phyloP scores from a whole-genome alignment of 2,888 invertebrate species.

The Drosophila parthenogenetica region DNA sequence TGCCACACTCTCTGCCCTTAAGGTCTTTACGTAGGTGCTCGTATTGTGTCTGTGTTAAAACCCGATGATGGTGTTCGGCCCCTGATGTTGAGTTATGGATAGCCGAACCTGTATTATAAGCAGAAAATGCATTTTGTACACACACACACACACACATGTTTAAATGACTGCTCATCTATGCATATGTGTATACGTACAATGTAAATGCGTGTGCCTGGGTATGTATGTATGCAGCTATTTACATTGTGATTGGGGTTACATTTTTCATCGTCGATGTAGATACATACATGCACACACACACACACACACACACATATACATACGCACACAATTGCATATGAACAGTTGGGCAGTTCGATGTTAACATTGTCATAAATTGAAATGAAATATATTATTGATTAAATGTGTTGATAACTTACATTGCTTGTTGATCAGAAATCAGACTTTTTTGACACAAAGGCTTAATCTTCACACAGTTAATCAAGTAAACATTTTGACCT shows the following conservation, averaged over 20 bases:
- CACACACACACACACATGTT: slow-evolving; percentile 11
- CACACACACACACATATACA: background rate
- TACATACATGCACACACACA: background rate
- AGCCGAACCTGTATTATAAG: slow-evolving; percentile 55
- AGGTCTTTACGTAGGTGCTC: slow-evolving; percentile 20
- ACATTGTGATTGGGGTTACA: slow-evolving; percentile 37
- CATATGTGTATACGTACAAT: slow-evolving; percentile 7
- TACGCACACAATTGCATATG: background rate
- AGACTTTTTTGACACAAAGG: slow-evolving; percentile 4
- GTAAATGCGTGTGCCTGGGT: background rate
- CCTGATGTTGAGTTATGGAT: slow-evolving; percentile 34
- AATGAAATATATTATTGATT: slow-evolving; percentile 20
- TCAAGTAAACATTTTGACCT: background rate
- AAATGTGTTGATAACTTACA: slow-evolving; percentile 5
- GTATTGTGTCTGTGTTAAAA: slow-evolving; percentile 35
- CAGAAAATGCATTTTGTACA: slow-evolving; percentile 51
- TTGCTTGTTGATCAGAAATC: slow-evolving; percentile 14
- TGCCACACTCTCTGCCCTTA: slow-evolving; percentile 39
- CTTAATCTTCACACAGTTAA: background rate
- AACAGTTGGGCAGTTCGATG: slow-evolving; percentile 3
- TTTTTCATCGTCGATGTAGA: slow-evolving; percentile 40
- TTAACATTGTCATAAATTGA: slow-evolving; percentile 7
- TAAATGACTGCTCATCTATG: slow-evolving; percentile 16
- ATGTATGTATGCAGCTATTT: slow-evolving; percentile 33
- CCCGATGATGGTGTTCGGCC: slow-evolving; percentile 29